Evolutionary conservation across 2,888 invertebrate genomes (phyloP).

Genomic region (Argyresthia albistria): DNA sequence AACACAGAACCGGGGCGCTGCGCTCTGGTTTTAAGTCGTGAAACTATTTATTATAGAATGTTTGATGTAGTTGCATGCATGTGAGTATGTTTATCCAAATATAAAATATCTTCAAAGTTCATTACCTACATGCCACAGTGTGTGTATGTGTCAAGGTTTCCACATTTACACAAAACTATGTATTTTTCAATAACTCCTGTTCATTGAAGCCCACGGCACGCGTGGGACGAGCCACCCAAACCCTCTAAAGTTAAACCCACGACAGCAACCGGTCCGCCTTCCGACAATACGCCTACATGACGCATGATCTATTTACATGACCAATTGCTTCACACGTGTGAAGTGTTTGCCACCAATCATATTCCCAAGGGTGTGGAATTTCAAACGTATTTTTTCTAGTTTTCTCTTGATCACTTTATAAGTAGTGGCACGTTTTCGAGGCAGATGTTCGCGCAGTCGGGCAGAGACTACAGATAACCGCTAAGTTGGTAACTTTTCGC

Average conservation of each 20-base stretch:
- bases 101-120: too few species aligned
- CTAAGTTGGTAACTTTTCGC: conserved; percentile 62
- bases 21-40: too few species aligned
- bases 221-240: background rate
- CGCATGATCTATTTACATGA: conserved; percentile 1
- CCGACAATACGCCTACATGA: background rate
- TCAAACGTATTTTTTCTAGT: background rate
- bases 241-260: background rate
- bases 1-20: too few species aligned
- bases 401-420: conserved; percentile 26
- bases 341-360: background rate
- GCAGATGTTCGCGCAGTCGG: conserved; percentile 45
- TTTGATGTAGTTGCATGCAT: too few species aligned
- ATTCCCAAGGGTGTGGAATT: conserved; percentile 3
- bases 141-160: too few species aligned
- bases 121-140: too few species aligned
- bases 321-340: background rate
- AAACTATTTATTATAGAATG: too few species aligned
- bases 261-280: background rate
- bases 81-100: too few species aligned
- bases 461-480: conserved; percentile 45
- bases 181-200: too few species aligned
- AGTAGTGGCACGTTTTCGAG: conserved; percentile 46
- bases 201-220: too few species aligned
- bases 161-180: too few species aligned